phyloP scores from a whole-genome alignment of 92 coral and sea anemone species.

The Chrysogorgia sp. region DNA sequence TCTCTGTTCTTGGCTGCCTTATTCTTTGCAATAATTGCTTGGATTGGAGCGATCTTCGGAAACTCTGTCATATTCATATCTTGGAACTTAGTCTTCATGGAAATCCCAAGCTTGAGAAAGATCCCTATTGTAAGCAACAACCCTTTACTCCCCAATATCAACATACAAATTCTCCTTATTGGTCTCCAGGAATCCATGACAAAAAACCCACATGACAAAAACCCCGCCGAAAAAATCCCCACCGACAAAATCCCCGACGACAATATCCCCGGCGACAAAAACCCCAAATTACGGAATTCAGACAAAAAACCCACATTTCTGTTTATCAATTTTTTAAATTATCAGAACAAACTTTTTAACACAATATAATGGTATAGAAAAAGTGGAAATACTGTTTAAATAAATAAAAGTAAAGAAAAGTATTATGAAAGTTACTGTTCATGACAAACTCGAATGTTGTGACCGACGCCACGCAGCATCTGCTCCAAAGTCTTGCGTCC shows the following conservation, averaged over 20 bases:
- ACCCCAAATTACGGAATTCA: too few relatives aligned
- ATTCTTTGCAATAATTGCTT: slow-evolving; percentile 84
- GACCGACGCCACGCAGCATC: slow-evolving; percentile 4
- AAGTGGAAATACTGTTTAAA: too few relatives aligned
- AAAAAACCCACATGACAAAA: too few relatives aligned
- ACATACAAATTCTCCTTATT: not conserved
- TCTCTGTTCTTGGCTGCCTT: slow-evolving; percentile 89
- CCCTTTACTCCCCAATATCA: not conserved
- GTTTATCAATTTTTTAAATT: too few relatives aligned
- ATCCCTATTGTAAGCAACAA: slow-evolving; percentile 88
- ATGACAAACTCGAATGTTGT: not conserved
- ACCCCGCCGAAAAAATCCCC: too few relatives aligned
- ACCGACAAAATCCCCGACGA: too few relatives aligned
- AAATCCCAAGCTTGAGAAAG: slow-evolving; percentile 87
- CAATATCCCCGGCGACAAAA: too few relatives aligned
- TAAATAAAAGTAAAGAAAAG: too few relatives aligned
- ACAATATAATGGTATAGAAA: too few relatives aligned
- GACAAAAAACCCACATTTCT: too few relatives aligned
- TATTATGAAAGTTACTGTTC: not conserved
- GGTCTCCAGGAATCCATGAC: too few relatives aligned
- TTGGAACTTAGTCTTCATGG: slow-evolving; percentile 94
- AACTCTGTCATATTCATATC: slow-evolving; percentile 83
- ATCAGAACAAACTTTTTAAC: too few relatives aligned
- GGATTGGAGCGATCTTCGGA: slow-evolving; percentile 86
- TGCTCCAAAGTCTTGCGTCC: slow-evolving; percentile 3